Percentiles rank a stretch among this genome's conserved stretches.
These are phyloP conservation scores for Argyrosomus japonicus DNA, from an alignment of 2,113 vertebrate genomes.

Conservation along the genomic window DNA sequence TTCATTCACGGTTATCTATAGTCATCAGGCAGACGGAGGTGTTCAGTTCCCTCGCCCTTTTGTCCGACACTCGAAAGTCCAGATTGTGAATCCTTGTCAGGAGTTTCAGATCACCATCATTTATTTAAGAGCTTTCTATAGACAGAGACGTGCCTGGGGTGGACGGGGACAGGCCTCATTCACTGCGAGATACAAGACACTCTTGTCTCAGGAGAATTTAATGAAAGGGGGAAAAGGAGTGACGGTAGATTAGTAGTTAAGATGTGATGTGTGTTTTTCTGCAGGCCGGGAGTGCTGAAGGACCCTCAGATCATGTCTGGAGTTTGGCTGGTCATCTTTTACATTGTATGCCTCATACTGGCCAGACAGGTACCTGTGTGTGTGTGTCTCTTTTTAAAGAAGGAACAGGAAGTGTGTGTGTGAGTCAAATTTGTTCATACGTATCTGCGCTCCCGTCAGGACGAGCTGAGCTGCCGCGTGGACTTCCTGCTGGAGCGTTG, in stretches of 20 bases:
- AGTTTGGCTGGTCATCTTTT: slow-evolving; percentile 90
- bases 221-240: background rate
- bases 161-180: background rate
- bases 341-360: slow-evolving; percentile 87
- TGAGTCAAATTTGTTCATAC: background rate
- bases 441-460: slow-evolving; percentile 71
- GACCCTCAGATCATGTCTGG: slow-evolving; percentile 91
- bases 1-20: background rate
- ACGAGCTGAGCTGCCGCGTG: slow-evolving; percentile 89
- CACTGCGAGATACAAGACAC: slow-evolving; percentile 27
- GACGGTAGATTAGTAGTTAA: background rate
- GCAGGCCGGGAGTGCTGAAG: slow-evolving; percentile 88
- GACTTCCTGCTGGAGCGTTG: slow-evolving; percentile 91
- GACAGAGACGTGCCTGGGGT: background rate
- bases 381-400: background rate
- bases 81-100: slow-evolving; percentile 52
- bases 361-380: slow-evolving; percentile 86
- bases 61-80: slow-evolving; percentile 24
- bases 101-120: slow-evolving; percentile 61
- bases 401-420: background rate
- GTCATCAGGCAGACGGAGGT: slow-evolving; percentile 20
- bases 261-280: slow-evolving; percentile 33
- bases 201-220: slow-evolving; percentile 16
- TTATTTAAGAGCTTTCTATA: slow-evolving; percentile 59
- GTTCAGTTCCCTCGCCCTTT: slow-evolving; percentile 42